Evolutionary conservation across 1,140 invertebrate genomes (phyloP).

Genomic region (Brachionus angularis): DNA sequence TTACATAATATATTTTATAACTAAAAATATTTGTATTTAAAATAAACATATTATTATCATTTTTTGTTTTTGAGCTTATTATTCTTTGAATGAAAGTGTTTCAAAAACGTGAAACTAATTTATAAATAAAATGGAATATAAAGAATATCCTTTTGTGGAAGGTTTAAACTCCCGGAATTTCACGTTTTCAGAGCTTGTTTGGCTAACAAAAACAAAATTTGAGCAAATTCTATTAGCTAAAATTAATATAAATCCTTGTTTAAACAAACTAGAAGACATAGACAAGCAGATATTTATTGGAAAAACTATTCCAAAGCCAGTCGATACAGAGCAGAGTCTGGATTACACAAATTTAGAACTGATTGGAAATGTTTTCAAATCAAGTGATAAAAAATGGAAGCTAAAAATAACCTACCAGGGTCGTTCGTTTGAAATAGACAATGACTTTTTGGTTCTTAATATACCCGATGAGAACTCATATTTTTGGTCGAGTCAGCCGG

Average conservation of each 20-base stretch:
- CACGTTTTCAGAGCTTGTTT: background rate
- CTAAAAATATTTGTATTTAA: no score
- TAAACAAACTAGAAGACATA: background rate
- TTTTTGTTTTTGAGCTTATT: no score
- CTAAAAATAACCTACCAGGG: background rate
- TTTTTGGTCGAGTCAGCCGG: background rate
- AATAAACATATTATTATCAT: no score
- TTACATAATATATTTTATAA: no score
- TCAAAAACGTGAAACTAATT: no score
- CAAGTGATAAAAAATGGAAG: slow-evolving; percentile 24
- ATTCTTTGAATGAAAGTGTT: no score
- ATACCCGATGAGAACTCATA: background rate
- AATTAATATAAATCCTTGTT: slow-evolving; percentile 26
- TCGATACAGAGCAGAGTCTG: background rate
- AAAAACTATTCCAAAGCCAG: slow-evolving; percentile 6
- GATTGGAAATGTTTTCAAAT: slow-evolving; percentile 17
- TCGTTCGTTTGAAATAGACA: background rate
- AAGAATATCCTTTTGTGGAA: slow-evolving; percentile 11
- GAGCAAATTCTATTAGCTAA: background rate
- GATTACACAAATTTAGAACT: background rate
- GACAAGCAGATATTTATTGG: background rate
- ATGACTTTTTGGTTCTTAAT: slow-evolving; percentile 21
- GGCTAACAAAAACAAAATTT: slow-evolving; percentile 2
- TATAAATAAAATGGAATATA: slow-evolving; percentile 14
- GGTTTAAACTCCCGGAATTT: background rate